Base-by-base conservation (phyloP, 2,797 vertebrate species). In the Sebastes flavidus region DNA sequence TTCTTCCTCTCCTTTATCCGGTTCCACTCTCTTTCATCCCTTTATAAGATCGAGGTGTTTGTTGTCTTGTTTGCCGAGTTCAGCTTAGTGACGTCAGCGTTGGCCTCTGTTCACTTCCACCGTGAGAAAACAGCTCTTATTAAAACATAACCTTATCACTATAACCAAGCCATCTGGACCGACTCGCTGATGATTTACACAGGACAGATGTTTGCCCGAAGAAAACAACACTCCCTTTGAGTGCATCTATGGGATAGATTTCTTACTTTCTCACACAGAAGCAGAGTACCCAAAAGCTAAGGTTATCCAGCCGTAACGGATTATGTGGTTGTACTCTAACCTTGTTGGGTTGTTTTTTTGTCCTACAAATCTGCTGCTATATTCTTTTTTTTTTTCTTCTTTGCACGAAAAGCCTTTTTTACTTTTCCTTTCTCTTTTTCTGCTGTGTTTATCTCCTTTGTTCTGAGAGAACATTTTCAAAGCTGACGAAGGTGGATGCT, bases 401-500 rank as follows among this genome's bases (percentile, higher is more conserved):
- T 29, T 62, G 25, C 18, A 72, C 55, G 67, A 84, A 71, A 1
- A 34, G n/a, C 8, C 22, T 27, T 27, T 68, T 20, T 18, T 34
- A 2, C 59, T 63, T 38, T 14, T 8, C 4, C 32, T 14, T 73
- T 27, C 34, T 22, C 14, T 36, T 77, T 71, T 78, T 38, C 58
- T 52, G 52, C 55, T 22, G 25, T 87, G 80, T 91, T 90, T 81
- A 85, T 83, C 80, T 77, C 65, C 62, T 85, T 84, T 91, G 81
- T 88, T 87, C 77, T 73, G 60, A 69, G 65, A 80, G 87, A 88
- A 80, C 42, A 76, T 84, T 87, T 88, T 89, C 83, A 89, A 85
- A 89, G 82, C 86, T 75, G 88, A 84, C 75, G 86, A 87, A 87
- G 78, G 85, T 87, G 72, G 76, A 82, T 10, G 87, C 90, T 91